Evolutionary conservation across 1,140 invertebrate genomes (phyloP).

Genomic region (Drosophila carrolli): DNA sequence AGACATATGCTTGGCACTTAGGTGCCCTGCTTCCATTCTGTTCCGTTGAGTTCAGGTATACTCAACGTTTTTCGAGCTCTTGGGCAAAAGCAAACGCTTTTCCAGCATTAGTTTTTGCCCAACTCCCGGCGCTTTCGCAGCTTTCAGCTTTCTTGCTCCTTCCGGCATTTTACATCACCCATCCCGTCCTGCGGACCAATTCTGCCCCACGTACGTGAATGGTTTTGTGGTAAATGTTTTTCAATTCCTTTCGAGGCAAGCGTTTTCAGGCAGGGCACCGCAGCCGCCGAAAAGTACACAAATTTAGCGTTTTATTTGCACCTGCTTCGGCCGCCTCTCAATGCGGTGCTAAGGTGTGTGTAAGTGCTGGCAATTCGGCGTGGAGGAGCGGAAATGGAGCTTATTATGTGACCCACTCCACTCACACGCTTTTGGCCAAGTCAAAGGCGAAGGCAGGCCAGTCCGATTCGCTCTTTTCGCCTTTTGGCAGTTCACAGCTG

Average conservation of each 20-base stretch:
- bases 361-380: constrained; percentile 56
- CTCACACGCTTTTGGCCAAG: constrained; percentile 12
- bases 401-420: constrained; percentile 60
- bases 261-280: constrained; percentile 32
- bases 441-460: constrained; percentile 17
- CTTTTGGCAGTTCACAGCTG: constrained; percentile 67
- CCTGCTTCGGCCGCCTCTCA: constrained; percentile 51
- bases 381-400: constrained; percentile 63
- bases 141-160: constrained; percentile 16
- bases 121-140: constrained; percentile 39
- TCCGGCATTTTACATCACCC: constrained; percentile 21
- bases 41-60: constrained; percentile 3
- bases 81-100: constrained; percentile 43
- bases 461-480: constrained; percentile 63
- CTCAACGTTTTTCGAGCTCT: constrained; percentile 31
- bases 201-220: constrained; percentile 53
- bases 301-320: constrained; percentile 77
- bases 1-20: constrained; percentile 77
- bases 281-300: constrained; percentile 69
- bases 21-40: constrained; percentile 39
- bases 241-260: constrained; percentile 60
- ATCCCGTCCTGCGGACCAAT: constrained; percentile 5
- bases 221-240: constrained; percentile 77
- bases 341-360: constrained; percentile 42
- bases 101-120: constrained; percentile 45